Evolutionary conservation across 1,140 invertebrate genomes (phyloP).

Genomic region (Diachasmimorpha longicaudata): DNA sequence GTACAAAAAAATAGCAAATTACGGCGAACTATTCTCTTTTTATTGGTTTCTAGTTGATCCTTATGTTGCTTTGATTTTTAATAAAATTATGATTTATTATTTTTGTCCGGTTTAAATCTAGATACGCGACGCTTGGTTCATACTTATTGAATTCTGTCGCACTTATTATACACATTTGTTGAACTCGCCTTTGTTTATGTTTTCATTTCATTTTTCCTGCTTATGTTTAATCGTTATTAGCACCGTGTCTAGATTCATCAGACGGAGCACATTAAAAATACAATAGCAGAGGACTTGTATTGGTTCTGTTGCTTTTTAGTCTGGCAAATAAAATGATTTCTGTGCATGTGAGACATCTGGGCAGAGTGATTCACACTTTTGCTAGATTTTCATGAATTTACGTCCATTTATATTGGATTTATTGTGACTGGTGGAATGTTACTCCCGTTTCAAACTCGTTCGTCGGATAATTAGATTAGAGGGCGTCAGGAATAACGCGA

Average conservation of each 20-base stretch:
- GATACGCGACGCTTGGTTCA: background rate
- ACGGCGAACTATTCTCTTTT: background rate
- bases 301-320: constrained; percentile 24
- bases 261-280: background rate
- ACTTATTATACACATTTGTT: background rate
- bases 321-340: constrained; percentile 9
- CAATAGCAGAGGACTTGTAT: background rate
- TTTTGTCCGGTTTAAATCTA: background rate
- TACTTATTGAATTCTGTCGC: background rate
- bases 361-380: constrained; percentile 29
- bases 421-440: background rate
- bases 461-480: background rate
- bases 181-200: background rate
- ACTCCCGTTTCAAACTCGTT: background rate
- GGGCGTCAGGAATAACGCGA: constrained; percentile 6
- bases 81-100: background rate
- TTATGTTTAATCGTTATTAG: background rate
- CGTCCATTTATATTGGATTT: background rate
- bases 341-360: background rate
- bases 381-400: constrained; percentile 18
- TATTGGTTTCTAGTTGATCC: background rate
- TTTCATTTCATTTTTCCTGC: background rate
- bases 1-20: background rate
- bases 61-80: background rate
- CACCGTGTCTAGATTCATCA: background rate